Conservation (phyloP, 1,140 invertebrate genomes). For the Mercenaria mercenaria region DNA sequence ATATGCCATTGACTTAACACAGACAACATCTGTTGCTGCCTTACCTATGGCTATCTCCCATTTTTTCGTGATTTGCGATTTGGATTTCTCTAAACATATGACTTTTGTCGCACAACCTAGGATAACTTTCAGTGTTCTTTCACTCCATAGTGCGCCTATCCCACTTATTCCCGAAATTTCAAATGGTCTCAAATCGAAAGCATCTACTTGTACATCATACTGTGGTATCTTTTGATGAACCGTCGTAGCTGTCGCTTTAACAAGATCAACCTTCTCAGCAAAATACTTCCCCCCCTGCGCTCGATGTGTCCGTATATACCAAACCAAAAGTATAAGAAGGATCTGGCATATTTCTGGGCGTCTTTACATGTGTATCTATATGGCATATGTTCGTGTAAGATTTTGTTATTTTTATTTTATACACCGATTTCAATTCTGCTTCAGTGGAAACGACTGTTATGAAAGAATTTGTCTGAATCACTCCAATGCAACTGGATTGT, state of each 20-base stretch:
- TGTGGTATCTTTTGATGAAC: neutral
- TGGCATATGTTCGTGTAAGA: slow-evolving; percentile 4
- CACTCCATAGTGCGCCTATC: neutral
- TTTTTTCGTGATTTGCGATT: neutral
- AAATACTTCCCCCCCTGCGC: neutral
- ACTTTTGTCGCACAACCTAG: neutral
- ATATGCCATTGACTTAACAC: neutral
- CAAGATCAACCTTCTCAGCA: neutral
- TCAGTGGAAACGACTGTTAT: neutral
- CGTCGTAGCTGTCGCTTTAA: neutral
- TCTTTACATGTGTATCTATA: neutral
- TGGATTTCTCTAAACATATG: neutral
- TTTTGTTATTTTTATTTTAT: slow-evolving; percentile 23
- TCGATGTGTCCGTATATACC: neutral
- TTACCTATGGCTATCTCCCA: neutral
- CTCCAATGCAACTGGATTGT: neutral
- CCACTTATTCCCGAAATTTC: slow-evolving; percentile 5
- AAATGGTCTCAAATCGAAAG: neutral
- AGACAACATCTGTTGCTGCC: neutral
- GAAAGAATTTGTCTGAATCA: neutral
- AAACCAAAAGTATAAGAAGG: neutral
- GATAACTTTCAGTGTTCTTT: neutral
- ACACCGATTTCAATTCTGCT: neutral
- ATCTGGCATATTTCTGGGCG: neutral
- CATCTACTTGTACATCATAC: neutral